Evolutionary conservation across 1,140 invertebrate species (phyloP), one percentile per base, ranked within the genome.

Genomic region (Druon quercuslanigerum): DNA sequence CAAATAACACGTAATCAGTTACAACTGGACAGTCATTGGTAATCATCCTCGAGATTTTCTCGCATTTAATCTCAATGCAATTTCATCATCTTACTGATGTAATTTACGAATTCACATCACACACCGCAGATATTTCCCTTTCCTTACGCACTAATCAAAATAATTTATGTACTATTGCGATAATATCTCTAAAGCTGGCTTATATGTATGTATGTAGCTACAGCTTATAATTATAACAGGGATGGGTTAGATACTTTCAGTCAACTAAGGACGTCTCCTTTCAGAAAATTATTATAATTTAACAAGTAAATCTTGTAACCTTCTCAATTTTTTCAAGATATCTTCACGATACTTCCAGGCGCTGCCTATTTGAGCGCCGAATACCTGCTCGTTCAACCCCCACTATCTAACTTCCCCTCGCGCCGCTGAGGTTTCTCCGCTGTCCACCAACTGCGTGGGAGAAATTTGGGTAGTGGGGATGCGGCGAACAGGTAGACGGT

Each of bases 161-260:
- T 66, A 66, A 66, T 66, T 66, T 40, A 66, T 46, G 40, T 60
- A 60, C 20, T 60, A 66, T 66, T 66, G 25, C 25, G 25, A 66
- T 16, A 66, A 40, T 66, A 66, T 33, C 40, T 66, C 60, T 66
- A 66, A 40, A 46, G 60, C 60, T 40, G 33, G 60, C 40, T 14
- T 25, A 66, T 66, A 66, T 40, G 12, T 16, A 66, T 25, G 46
- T 66, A 66, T 40, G 12, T 16, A 66, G 60, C 60, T 66, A 46
- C 60, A 66, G 60, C 33, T 66, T 66, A 25, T 66, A 66, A 66
- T 66, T 46, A 66, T 66, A 66, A 46, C 60, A 66, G 60, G 60
- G 60, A 66, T 66, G 60, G 25, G 60, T 66, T 66, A 20, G 25
- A 33, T 66, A 40, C 33, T 40, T 46, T 66, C 60, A 66, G 60